phyloP scores from a whole-genome alignment of 2,797 vertebrate genomes.

The Pseudochirops cupreus region DNA sequence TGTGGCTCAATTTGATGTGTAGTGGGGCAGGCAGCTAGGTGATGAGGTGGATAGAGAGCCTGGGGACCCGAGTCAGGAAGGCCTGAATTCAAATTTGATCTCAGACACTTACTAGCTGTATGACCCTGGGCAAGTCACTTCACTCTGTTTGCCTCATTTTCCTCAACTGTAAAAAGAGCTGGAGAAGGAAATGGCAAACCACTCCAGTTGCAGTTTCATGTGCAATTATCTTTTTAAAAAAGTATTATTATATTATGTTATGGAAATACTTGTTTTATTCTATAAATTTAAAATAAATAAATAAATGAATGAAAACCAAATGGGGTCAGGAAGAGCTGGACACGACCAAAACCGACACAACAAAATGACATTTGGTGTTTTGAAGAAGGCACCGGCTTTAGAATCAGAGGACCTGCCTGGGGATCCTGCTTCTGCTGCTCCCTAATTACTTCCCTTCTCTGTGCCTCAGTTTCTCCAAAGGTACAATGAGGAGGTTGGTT shows the following conservation, averaged over 20 bases:
- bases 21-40: not conserved
- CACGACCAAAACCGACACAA: not conserved
- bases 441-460: not conserved
- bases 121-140: not conserved
- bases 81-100: not conserved
- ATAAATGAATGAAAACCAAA: not conserved
- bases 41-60: not conserved
- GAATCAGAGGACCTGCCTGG: not conserved
- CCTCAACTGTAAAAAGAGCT: not conserved
- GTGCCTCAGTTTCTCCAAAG: not conserved
- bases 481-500: not conserved
- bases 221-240: not conserved
- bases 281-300: not conserved
- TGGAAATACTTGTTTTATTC: not conserved
- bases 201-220: not conserved
- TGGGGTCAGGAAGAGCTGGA: not conserved
- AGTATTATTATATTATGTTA: not conserved
- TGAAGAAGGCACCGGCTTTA: not conserved
- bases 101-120: not conserved
- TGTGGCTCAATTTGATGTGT: not conserved
- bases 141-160: not conserved
- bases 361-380: not conserved
- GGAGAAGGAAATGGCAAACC: not conserved
- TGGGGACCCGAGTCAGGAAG: not conserved
- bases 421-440: not conserved